Evolutionary conservation across 2,888 invertebrate genomes (phyloP).

Genomic region (Acanthosepion esculentum): DNA sequence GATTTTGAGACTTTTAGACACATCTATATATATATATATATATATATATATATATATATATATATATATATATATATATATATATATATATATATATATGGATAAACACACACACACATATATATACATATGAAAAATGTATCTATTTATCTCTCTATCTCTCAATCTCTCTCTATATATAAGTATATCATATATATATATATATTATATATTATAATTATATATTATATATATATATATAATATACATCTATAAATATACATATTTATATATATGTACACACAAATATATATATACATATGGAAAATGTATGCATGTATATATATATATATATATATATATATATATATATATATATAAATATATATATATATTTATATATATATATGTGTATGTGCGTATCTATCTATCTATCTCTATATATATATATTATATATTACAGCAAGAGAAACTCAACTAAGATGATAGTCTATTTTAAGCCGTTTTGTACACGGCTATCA

Average conservation of each 20-base stretch:
- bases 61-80: neutral
- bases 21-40: neutral
- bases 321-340: neutral
- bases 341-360: conserved; percentile 4
- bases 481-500: too few relatives aligned
- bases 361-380: neutral
- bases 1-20: too few relatives aligned
- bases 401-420: too few relatives aligned
- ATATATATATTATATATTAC: too few relatives aligned
- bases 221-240: neutral
- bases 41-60: conserved; percentile 33
- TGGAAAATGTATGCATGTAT: neutral
- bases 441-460: neutral
- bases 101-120: too few relatives aligned
- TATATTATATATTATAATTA: too few relatives aligned
- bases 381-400: neutral
- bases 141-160: neutral
- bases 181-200: neutral
- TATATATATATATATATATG: neutral
- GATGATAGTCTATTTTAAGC: too few relatives aligned
- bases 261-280: neutral
- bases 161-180: neutral
- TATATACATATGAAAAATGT: neutral
- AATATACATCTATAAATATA: neutral
- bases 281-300: too few relatives aligned